phyloP scores from a whole-genome alignment of 23 tunicate species.

The Trididemnum clinides region DNA sequence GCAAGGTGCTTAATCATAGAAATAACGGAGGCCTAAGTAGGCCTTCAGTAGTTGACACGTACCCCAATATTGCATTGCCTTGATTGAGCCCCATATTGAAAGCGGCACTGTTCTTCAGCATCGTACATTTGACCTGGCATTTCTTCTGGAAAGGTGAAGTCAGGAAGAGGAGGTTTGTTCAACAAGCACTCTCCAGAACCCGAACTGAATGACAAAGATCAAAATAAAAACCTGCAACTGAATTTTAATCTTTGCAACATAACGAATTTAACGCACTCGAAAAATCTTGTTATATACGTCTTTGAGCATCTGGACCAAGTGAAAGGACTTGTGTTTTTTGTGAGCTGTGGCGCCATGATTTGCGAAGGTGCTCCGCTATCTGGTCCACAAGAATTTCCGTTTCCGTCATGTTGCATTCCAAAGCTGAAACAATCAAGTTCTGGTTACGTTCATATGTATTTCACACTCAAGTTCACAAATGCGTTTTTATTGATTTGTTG shows the following conservation, averaged over 20 bases:
- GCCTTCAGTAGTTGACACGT: constrained; percentile 1
- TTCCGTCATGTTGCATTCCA: constrained; percentile 97
- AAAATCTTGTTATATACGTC: constrained; percentile 86
- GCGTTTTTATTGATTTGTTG: background rate
- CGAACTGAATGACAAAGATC: constrained; percentile 30
- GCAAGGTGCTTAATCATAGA: too few relatives aligned
- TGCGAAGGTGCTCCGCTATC: constrained; percentile 66
- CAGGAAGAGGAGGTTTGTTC: constrained; percentile 70
- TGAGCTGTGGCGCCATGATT: constrained; percentile 91
- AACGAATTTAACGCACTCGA: constrained; percentile 65
- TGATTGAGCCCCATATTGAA: constrained; percentile 85
- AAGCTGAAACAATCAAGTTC: constrained; percentile 63
- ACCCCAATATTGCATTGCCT: constrained; percentile 91
- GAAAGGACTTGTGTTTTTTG: constrained; percentile 75
- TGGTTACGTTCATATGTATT: background rate
- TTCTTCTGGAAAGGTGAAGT: constrained; percentile 79
- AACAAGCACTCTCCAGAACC: constrained; percentile 79
- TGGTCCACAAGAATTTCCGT: constrained; percentile 77
- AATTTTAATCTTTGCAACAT: background rate
- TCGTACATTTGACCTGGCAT: constrained; percentile 91
- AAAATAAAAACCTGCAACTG: background rate
- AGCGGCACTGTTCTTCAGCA: constrained; percentile 96
- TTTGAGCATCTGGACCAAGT: constrained; percentile 96
- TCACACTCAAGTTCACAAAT: background rate
- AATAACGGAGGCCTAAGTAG: background rate